Conservation (phyloP, 2,113 vertebrate genomes). For the Cryptoleucopteryx plumbea region DNA sequence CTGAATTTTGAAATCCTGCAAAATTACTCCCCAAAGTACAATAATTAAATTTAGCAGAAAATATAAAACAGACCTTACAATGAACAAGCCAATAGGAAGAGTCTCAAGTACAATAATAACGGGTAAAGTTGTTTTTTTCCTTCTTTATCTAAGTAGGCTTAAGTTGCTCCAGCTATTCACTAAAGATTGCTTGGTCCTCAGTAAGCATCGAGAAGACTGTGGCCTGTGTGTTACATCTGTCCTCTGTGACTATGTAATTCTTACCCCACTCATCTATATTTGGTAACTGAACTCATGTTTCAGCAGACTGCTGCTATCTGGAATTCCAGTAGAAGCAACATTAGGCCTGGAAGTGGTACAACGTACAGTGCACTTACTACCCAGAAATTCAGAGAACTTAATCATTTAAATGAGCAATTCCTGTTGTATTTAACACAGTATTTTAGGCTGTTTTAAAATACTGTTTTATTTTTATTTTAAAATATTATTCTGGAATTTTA, state of each 20-base stretch:
- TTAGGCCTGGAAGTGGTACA: conserved; percentile 59
- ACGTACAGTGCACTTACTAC: conserved; percentile 25
- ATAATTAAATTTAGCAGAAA: background rate
- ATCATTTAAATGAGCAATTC: background rate
- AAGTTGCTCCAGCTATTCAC: conserved; percentile 49
- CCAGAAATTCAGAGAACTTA: conserved; percentile 45
- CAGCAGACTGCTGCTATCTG: conserved; percentile 80
- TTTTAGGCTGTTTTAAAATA: background rate
- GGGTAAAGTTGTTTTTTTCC: background rate
- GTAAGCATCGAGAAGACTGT: conserved; percentile 74
- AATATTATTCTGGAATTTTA: background rate
- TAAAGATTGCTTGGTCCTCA: conserved; percentile 63
- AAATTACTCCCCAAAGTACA: background rate
- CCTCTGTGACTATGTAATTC: conserved; percentile 79
- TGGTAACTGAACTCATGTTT: conserved; percentile 93
- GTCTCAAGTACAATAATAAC: background rate
- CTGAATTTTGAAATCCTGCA: background rate
- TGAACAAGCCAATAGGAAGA: conserved; percentile 32
- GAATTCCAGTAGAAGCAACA: conserved; percentile 65
- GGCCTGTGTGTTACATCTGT: conserved; percentile 84
- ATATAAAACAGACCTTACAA: conserved; percentile 64
- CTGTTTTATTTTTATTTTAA: too few species aligned
- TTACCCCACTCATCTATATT: conserved; percentile 87
- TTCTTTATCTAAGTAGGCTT: background rate
- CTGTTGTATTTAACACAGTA: background rate